A percentile compares a stretch with the other conserved stretches of the same genome.
Evolutionary conservation across 2,888 invertebrate genomes (phyloP).

Genomic region (Philonicus albiceps): DNA sequence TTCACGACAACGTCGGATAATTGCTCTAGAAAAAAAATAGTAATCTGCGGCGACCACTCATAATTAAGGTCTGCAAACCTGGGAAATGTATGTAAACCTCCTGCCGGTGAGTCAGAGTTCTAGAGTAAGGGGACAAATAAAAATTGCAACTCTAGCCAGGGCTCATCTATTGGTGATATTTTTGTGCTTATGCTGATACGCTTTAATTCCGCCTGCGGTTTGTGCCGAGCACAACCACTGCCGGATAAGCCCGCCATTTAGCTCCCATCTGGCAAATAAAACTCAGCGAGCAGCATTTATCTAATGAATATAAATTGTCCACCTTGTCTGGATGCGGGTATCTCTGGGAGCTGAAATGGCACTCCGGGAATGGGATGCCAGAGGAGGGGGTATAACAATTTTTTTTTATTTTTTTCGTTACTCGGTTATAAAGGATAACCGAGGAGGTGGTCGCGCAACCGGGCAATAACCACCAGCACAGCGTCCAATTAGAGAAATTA

Average conservation of each 20-base stretch:
- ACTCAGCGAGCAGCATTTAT: constrained; percentile 44
- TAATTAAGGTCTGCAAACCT: neutral
- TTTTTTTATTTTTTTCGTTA: neutral
- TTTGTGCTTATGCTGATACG: neutral
- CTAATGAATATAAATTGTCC: constrained; percentile 47
- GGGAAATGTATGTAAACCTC: neutral
- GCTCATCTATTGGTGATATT: constrained; percentile 7
- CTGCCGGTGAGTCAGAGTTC: neutral
- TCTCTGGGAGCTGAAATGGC: constrained; percentile 9
- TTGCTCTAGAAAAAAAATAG: neutral
- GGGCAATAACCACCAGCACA: neutral
- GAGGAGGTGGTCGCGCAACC: neutral
- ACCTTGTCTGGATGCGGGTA: constrained; percentile 42
- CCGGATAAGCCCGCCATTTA: constrained; percentile 28
- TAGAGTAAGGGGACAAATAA: neutral
- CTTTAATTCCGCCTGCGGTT: neutral
- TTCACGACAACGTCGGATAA: neutral
- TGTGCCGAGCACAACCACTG: neutral
- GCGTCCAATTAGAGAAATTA: constrained; percentile 24
- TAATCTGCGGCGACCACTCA: neutral
- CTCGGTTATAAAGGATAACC: neutral
- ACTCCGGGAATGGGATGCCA: neutral
- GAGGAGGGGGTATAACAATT: neutral
- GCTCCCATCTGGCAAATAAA: constrained; percentile 42
- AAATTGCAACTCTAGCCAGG: neutral